These are phyloP conservation scores for Puma concolor DNA, from an alignment of 2,113 vertebrate species.

Conservation along the genomic window DNA sequence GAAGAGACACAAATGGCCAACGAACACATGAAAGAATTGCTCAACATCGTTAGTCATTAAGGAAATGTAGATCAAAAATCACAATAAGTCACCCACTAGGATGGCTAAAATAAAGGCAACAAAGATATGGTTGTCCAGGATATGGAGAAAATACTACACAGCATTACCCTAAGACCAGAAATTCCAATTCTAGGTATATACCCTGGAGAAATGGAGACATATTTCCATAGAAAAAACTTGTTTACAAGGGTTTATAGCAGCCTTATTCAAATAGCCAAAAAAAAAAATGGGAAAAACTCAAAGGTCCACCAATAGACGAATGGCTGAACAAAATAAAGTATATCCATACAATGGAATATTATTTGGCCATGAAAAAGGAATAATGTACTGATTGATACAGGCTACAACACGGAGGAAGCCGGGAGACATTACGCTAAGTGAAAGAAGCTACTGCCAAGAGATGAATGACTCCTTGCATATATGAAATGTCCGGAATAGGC, in stretches of 20 bases:
- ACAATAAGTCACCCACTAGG: background rate
- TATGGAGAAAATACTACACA: background rate
- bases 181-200: background rate
- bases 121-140: background rate
- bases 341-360: background rate
- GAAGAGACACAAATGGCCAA: background rate
- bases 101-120: background rate
- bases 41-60: background rate
- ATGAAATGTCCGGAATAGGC: background rate
- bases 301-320: background rate
- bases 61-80: background rate
- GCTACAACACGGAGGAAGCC: too few species aligned
- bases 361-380: background rate
- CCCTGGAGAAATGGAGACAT: background rate
- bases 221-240: background rate
- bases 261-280: background rate
- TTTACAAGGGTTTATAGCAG: background rate
- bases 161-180: background rate
- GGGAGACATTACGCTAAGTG: background rate
- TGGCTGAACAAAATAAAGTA: background rate
- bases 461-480: background rate
- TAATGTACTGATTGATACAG: fast-evolving
- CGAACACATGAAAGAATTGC: background rate
- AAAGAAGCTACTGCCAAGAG: background rate
- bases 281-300: background rate